Base-by-base conservation (phyloP, 2,888 invertebrate genomes). In the Pyrocoelia pectoralis region DNA sequence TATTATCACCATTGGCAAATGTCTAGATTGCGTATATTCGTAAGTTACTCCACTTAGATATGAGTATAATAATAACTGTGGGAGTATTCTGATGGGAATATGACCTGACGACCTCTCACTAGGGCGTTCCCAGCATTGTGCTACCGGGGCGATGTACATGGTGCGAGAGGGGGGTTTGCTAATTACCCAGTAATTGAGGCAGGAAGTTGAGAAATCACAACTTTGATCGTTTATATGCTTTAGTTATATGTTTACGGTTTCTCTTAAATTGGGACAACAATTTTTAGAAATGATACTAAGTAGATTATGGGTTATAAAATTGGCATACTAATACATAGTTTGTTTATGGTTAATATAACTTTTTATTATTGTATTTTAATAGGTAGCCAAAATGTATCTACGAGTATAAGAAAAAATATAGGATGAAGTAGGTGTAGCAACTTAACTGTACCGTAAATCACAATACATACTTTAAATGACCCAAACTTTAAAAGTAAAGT, bases 71-170 rank as follows among this genome's bases (percentile, higher is more conserved):
- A 76, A 80, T 70, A 78, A 81, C 78, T 81, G 80, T 81, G 80
- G 80, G 80, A 81, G 78, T 80, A 79, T 81, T 81, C 81, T 80
- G 80, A 79, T 81, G 81, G 80, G 81, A 81, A 81, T 77, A 73
- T 80, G 80, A 81, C 80, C 81, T 73, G 75, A 60, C 79, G 79
- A 80, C 80, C 80, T 79, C 77, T 79, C 77, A 79, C 79, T 79
- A 74, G 78, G 80, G 80, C 80, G 79, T 80, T 81, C 81, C 80
- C 81, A 81, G 73, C 80, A 80, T 80, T 80, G 80, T 80, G 77
- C 76, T 77, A 77, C 77, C 74, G 77, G 61, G 62, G 68, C 60
- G 61, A 53, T 59, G 43, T 65, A 54, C 57, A 62, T 56, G 67
- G 71, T 70, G 70, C 72, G 24, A 24, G 24, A 61, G 68, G 68